These are phyloP conservation scores for Lepeophtheirus nordmannii DNA, from an alignment of 2,888 invertebrate genomes.

Conservation along the genomic window DNA sequence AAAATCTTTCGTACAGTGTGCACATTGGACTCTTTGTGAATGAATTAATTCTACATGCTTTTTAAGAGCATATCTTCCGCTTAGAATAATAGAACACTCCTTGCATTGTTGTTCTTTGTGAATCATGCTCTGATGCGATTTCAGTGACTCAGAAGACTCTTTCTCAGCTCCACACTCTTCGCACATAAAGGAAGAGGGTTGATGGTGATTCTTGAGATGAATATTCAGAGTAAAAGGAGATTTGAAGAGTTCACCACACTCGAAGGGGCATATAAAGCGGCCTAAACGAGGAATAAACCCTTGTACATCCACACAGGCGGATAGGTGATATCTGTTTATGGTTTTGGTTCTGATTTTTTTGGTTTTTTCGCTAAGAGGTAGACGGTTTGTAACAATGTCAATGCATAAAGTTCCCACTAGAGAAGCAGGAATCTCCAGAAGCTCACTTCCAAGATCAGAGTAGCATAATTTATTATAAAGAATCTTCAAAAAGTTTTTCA, in stretches of 20 bases:
- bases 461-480: neutral
- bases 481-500: neutral
- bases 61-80: neutral
- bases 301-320: neutral
- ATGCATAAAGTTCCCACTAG: too few species aligned
- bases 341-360: too few species aligned
- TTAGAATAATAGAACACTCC: neutral
- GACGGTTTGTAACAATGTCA: too few species aligned
- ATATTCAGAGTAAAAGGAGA: neutral
- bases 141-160: neutral
- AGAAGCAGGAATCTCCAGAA: too few species aligned
- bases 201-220: neutral
- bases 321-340: neutral
- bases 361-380: too few species aligned
- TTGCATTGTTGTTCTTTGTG: neutral
- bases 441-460: neutral
- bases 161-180: neutral
- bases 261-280: neutral
- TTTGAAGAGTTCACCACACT: neutral
- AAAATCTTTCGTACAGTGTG: neutral
- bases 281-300: neutral
- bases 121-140: neutral
- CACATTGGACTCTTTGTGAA: neutral
- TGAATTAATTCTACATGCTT: neutral
- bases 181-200: constrained; percentile 1